Conservation (phyloP, 2,113 vertebrate genomes). For the Sterrhoptilus dennistouni region DNA sequence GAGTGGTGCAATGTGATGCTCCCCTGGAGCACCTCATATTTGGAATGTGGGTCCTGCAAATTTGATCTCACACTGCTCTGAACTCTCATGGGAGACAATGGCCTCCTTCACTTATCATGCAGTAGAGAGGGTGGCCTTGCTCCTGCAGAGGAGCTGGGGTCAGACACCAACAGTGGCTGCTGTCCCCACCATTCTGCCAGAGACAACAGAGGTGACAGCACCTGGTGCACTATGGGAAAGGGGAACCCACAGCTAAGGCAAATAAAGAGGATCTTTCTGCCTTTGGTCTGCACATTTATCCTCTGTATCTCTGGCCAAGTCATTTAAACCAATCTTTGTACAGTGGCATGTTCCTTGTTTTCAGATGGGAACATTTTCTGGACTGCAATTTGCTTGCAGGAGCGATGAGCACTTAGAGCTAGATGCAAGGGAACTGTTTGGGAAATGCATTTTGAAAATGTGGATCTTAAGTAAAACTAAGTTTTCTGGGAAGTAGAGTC, state of each 20-base stretch:
- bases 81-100: not conserved
- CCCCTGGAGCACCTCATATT: not conserved
- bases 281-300: not conserved
- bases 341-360: not conserved
- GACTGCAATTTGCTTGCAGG: not conserved
- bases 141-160: not conserved
- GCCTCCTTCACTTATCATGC: rapidly evolving
- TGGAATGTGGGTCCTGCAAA: not conserved
- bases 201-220: rapidly evolving
- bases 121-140: not conserved
- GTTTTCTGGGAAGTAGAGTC: not conserved
- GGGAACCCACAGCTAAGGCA: not conserved
- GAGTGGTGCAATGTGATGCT: not conserved
- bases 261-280: not conserved
- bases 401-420: not conserved
- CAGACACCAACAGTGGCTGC: rapidly evolving
- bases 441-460: not conserved
- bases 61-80: not conserved
- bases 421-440: not conserved
- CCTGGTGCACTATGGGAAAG: not conserved
- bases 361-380: not conserved
- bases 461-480: not conserved
- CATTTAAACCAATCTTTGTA: not conserved
- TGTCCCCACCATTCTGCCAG: not conserved
- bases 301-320: not conserved